Evolutionary conservation across 2,797 vertebrate genomes (phyloP).

Genomic region (Taenioides sp.): DNA sequence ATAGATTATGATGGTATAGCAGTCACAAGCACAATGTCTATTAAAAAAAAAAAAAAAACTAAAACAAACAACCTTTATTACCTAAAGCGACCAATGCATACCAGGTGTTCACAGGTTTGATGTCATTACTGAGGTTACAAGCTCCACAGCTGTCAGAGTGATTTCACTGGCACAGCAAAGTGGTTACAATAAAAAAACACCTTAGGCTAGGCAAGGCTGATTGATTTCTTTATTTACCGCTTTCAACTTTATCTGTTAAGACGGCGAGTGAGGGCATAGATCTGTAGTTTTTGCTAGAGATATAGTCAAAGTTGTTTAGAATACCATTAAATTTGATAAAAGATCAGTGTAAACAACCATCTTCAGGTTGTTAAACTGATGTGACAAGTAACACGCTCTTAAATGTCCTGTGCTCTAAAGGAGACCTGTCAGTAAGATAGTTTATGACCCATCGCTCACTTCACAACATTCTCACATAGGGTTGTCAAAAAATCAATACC

Average conservation of each 20-base stretch:
- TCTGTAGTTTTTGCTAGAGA: neutral
- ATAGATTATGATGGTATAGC: too few relatives aligned
- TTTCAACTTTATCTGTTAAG: neutral
- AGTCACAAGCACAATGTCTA: too few relatives aligned
- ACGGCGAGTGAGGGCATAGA: neutral
- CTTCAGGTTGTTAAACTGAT: neutral
- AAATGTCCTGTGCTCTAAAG: neutral
- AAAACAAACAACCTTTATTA: too few relatives aligned
- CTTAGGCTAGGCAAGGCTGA: conserved; percentile 1
- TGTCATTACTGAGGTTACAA: neutral
- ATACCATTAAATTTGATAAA: neutral
- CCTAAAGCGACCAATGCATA: neutral
- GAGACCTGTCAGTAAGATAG: too few relatives aligned
- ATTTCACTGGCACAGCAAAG: neutral
- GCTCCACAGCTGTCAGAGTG: neutral
- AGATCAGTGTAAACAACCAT: neutral
- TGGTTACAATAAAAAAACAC: conserved; percentile 22
- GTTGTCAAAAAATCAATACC: too few relatives aligned
- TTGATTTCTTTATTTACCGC: conserved; percentile 28
- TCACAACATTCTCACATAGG: too few relatives aligned
- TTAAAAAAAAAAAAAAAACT: too few relatives aligned
- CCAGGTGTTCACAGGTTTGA: neutral
- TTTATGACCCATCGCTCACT: too few relatives aligned
- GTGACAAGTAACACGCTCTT: neutral
- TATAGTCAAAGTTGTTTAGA: neutral